Evolutionary conservation across 2,888 invertebrate genomes (phyloP).

Genomic region (Cryptops parisi): DNA sequence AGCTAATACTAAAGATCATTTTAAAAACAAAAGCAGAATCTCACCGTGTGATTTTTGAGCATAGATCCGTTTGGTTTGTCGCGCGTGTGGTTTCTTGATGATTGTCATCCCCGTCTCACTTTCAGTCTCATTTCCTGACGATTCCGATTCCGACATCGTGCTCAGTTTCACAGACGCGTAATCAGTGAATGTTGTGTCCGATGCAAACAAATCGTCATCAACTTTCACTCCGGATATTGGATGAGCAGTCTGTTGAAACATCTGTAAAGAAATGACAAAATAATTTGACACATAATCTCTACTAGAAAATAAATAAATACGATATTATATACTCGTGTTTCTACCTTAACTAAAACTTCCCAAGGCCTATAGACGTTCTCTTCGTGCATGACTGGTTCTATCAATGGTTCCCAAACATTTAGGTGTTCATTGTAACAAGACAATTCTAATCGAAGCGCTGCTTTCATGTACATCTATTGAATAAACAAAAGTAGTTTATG

Average conservation of each 20-base stretch:
- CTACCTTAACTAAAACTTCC: slow-evolving; percentile 47
- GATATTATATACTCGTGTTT: not conserved
- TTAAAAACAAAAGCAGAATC: too few relatives aligned
- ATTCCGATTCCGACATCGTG: slow-evolving; percentile 21
- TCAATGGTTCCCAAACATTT: slow-evolving; percentile 66
- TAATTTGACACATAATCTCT: slow-evolving; percentile 3
- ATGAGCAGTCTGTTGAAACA: slow-evolving; percentile 19
- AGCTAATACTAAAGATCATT: too few relatives aligned
- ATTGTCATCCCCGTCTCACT: slow-evolving; percentile 32
- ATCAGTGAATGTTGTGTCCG: slow-evolving; percentile 29
- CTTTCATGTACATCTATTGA: slow-evolving; percentile 35
- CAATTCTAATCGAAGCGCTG: slow-evolving; percentile 37
- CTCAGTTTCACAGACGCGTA: slow-evolving; percentile 26
- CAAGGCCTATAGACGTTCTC: slow-evolving; percentile 54
- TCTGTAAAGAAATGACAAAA: slow-evolving; percentile 16
- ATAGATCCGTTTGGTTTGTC: slow-evolving; percentile 10
- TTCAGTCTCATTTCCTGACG: slow-evolving; percentile 29
- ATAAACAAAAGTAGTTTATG: slow-evolving; percentile 9
- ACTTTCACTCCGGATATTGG: slow-evolving; percentile 20
- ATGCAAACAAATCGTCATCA: slow-evolving; percentile 25
- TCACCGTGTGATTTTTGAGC: slow-evolving; percentile 21
- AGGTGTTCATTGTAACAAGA: slow-evolving; percentile 53
- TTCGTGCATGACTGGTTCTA: slow-evolving; percentile 54
- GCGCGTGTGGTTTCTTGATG: slow-evolving; percentile 21
- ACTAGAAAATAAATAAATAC: slow-evolving; percentile 1